These are phyloP conservation scores for Xestia xanthographa DNA, from an alignment of 2,888 invertebrate genomes.

Conservation along the genomic window DNA sequence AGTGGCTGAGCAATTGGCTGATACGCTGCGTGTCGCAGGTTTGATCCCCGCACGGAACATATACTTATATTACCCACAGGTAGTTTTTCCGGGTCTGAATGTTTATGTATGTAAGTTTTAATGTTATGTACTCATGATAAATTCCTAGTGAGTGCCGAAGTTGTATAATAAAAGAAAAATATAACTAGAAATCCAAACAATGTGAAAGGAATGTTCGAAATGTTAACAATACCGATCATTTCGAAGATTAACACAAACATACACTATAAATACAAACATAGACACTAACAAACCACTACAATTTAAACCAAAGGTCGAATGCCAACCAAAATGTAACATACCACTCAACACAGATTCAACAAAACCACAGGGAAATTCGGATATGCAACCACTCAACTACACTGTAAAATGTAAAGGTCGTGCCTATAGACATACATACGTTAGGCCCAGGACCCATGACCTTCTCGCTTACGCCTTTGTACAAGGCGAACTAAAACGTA, in stretches of 20 bases:
- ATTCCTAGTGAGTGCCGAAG: too few relatives aligned
- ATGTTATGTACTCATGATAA: too few relatives aligned
- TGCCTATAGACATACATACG: background rate
- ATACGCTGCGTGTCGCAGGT: too few relatives aligned
- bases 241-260: conserved; percentile 5
- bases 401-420: conserved; percentile 21
- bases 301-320: background rate
- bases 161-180: too few relatives aligned
- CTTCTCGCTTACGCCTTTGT: background rate
- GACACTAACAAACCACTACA: background rate
- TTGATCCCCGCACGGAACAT: too few relatives aligned
- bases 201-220: background rate
- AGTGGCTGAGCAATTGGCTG: too few relatives aligned
- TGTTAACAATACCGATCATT: background rate
- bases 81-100: too few relatives aligned
- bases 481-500: background rate
- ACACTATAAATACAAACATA: too few relatives aligned
- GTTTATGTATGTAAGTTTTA: too few relatives aligned
- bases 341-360: background rate
- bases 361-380: conserved; percentile 18
- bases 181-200: too few relatives aligned
- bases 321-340: background rate
- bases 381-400: background rate
- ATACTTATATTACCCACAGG: too few relatives aligned
- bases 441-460: conserved; percentile 7